Percentiles rank a stretch among this genome's conserved stretches.
phyloP scores from a whole-genome alignment of 2,797 vertebrate genomes.

The Cyprinella venusta region DNA sequence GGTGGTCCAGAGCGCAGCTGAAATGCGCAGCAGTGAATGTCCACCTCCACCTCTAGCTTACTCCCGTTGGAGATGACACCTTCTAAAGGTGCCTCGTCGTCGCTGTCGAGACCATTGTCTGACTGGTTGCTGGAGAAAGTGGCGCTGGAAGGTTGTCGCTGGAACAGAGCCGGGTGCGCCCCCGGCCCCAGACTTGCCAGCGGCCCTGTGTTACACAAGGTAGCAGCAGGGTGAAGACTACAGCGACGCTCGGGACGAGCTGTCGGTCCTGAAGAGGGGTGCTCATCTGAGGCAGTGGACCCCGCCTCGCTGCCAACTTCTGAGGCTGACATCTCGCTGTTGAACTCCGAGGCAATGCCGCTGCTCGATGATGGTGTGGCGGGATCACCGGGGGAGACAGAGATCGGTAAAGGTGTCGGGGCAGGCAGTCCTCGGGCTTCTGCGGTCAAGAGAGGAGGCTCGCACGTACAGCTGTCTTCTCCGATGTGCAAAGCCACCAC shows the following conservation, averaged over 20 bases:
- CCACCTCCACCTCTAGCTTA: constrained; percentile 94
- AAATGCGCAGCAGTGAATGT: constrained; percentile 95
- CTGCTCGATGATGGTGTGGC: constrained; percentile 87
- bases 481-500: constrained; percentile 87
- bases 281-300: constrained; percentile 94
- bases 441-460: constrained; percentile 75
- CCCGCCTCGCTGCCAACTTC: constrained; percentile 96
- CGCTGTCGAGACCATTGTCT: constrained; percentile 95
- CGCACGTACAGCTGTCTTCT: constrained; percentile 92
- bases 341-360: constrained; percentile 90
- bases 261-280: constrained; percentile 72
- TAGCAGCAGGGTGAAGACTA: constrained; percentile 86
- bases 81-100: constrained; percentile 91
- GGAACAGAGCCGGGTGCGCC: constrained; percentile 80
- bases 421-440: constrained; percentile 72
- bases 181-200: constrained; percentile 55
- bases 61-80: constrained; percentile 95
- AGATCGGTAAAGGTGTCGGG: constrained; percentile 64
- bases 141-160: constrained; percentile 91
- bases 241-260: constrained; percentile 88
- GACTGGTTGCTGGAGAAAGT: constrained; percentile 96
- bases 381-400: constrained; percentile 76
- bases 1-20: constrained; percentile 78
- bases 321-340: constrained; percentile 91
- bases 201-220: constrained; percentile 72